Conservation (phyloP, 2,797 vertebrate species). For the Nannoperca australis region DNA sequence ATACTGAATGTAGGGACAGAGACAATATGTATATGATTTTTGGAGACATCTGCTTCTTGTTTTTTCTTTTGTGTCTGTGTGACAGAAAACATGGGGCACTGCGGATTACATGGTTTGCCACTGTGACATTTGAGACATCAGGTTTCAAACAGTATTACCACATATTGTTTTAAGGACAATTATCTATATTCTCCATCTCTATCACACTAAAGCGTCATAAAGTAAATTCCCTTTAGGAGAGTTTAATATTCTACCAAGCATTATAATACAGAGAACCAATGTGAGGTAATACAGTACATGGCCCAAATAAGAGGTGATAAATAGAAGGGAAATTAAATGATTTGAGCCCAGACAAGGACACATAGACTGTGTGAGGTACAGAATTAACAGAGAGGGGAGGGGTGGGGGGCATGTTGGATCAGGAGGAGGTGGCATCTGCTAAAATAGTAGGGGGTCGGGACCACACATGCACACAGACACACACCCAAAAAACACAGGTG, state of each 20-base stretch:
- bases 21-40: neutral
- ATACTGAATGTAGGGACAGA: neutral
- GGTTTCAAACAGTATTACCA: neutral
- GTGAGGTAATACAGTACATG: neutral
- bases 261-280: neutral
- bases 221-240: neutral
- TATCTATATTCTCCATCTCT: neutral
- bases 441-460: constrained; percentile 50
- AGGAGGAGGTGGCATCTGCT: constrained; percentile 62
- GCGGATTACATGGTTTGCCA: neutral
- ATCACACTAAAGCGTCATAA: neutral
- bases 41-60: too few species aligned
- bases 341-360: constrained; percentile 39
- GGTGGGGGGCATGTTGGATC: constrained; percentile 29
- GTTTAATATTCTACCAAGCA: constrained; percentile 2
- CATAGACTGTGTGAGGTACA: neutral
- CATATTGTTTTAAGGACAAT: neutral
- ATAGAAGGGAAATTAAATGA: neutral
- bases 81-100: neutral
- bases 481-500: constrained; percentile 27
- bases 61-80: too few species aligned
- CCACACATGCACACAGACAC: constrained; percentile 28
- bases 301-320: neutral
- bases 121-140: neutral
- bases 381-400: neutral